Percentiles rank a stretch among this genome's conserved stretches.
Evolutionary conservation across 2,797 vertebrate species (phyloP).

Genomic region (Pempheris klunzingeri): DNA sequence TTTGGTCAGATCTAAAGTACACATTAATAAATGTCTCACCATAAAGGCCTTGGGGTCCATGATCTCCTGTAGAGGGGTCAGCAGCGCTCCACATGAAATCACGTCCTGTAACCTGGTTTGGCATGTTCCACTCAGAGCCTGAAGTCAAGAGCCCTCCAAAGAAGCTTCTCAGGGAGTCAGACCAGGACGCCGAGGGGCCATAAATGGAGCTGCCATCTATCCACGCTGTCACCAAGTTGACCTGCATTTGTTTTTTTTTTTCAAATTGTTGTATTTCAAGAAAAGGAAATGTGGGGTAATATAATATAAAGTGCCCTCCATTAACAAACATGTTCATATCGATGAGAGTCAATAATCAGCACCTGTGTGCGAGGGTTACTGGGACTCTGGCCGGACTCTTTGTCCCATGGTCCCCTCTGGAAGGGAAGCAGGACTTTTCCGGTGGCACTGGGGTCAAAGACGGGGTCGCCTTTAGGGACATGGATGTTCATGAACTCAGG

Average conservation of each 20-base stretch:
- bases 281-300: neutral
- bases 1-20: neutral
- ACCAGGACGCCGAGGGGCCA: slow-evolving; percentile 92
- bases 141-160: slow-evolving; percentile 85
- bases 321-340: slow-evolving; percentile 5
- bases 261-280: neutral
- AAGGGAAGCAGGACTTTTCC: slow-evolving; percentile 89
- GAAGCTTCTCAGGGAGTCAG: slow-evolving; percentile 92
- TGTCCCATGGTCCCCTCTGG: slow-evolving; percentile 91
- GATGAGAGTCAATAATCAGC: neutral
- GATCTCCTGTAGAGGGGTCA: slow-evolving; percentile 88
- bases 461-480: slow-evolving; percentile 87
- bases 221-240: slow-evolving; percentile 93
- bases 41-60: slow-evolving; percentile 84
- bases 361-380: slow-evolving; percentile 93
- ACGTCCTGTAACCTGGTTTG: slow-evolving; percentile 66
- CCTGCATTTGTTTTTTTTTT: slow-evolving; percentile 75
- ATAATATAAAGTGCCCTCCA: neutral
- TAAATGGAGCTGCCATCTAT: slow-evolving; percentile 98
- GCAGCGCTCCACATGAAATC: slow-evolving; percentile 91
- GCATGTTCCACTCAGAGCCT: slow-evolving; percentile 80
- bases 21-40: slow-evolving; percentile 79
- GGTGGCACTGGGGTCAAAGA: slow-evolving; percentile 87
- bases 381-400: slow-evolving; percentile 90
- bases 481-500: slow-evolving; percentile 94